Percentiles rank a stretch among this genome's conserved stretches.
Evolutionary conservation across 2,113 vertebrate genomes (phyloP).

Genomic region (Odocoileus hemionus): DNA sequence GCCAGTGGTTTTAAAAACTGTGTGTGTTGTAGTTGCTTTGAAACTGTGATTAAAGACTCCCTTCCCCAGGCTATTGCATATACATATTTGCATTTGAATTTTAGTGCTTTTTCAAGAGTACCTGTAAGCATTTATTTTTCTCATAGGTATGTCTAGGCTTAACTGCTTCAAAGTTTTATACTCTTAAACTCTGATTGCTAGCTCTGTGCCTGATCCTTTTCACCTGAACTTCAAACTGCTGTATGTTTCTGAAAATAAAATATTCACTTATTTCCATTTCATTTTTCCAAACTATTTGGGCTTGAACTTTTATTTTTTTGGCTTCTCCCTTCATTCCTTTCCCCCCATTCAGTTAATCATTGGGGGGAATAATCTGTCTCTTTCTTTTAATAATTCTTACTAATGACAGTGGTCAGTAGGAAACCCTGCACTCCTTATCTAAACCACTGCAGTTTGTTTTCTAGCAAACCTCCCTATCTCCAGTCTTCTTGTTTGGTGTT

Average conservation of each 20-base stretch:
- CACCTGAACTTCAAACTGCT: not conserved
- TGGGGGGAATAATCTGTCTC: not conserved
- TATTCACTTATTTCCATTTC: not conserved
- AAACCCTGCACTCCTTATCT: not conserved
- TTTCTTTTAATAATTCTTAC: not conserved
- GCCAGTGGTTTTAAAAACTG: not conserved
- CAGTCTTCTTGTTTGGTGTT: not conserved
- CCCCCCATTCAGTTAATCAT: not conserved
- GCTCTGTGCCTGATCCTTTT: not conserved
- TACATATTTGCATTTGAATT: conserved; percentile 14
- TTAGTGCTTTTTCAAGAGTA: not conserved
- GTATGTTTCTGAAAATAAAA: conserved; percentile 30
- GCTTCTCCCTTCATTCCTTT: not conserved
- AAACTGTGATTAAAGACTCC: conserved; percentile 1
- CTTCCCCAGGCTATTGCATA: not conserved
- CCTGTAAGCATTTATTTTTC: not conserved
- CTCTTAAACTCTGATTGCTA: not conserved
- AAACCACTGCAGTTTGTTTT: not conserved
- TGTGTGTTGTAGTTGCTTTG: not conserved
- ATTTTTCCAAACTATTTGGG: not conserved
- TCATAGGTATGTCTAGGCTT: not conserved
- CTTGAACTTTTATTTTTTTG: conserved; percentile 1
- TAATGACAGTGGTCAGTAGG: not conserved
- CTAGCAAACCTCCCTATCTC: not conserved
- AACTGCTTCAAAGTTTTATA: not conserved